These are phyloP conservation scores for Origma solitaria DNA, from an alignment of 2,113 vertebrate genomes.

Conservation along the genomic window DNA sequence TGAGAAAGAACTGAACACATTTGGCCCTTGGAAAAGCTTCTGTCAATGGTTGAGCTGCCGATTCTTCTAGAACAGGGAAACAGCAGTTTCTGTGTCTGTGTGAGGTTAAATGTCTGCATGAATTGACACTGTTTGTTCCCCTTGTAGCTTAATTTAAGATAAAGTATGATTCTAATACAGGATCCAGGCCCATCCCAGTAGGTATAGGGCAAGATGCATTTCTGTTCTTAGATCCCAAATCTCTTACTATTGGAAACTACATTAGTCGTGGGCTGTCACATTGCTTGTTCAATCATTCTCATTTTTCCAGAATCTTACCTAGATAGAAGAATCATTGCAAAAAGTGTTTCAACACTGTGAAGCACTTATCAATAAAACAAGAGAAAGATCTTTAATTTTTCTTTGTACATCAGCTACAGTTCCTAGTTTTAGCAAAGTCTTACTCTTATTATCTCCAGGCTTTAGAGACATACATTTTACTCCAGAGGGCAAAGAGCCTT, in stretches of 20 bases:
- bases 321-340: background rate
- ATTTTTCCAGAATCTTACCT: background rate
- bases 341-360: background rate
- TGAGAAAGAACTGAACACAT: background rate
- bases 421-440: background rate
- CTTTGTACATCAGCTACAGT: background rate
- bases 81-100: background rate
- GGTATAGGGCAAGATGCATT: background rate
- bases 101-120: background rate
- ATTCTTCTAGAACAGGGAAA: background rate
- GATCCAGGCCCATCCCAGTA: background rate
- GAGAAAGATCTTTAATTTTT: background rate
- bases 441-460: background rate
- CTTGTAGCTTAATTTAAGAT: background rate
- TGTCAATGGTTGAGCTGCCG: background rate
- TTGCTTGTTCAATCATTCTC: background rate
- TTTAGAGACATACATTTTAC: background rate
- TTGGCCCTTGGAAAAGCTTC: background rate
- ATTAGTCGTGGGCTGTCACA: background rate
- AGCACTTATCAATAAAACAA: background rate
- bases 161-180: background rate
- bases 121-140: rapidly evolving
- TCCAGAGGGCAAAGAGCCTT: background rate
- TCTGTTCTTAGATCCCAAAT: background rate
- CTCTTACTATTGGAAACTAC: background rate